These are phyloP conservation scores for Agrochola lychnidis DNA, from an alignment of 2,888 invertebrate genomes.

Conservation along the genomic window DNA sequence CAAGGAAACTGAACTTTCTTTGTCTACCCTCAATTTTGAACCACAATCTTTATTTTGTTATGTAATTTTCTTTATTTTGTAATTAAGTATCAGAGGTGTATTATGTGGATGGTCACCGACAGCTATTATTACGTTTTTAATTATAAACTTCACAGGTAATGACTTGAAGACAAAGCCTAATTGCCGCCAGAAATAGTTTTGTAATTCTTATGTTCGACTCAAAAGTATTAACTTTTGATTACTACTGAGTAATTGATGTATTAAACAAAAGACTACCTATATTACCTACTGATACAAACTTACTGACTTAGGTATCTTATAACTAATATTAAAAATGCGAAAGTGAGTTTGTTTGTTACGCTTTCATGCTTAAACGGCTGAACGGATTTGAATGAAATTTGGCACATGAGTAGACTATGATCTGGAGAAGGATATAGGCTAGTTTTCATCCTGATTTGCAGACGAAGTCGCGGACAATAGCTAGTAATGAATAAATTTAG, in stretches of 20 bases:
- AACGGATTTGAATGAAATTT: too few relatives aligned
- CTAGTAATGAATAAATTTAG: background rate
- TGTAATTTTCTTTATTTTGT: background rate
- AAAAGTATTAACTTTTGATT: background rate
- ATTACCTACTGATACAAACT: background rate
- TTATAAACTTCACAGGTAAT: constrained; percentile 13
- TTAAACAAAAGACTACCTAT: background rate
- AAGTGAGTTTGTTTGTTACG: too few relatives aligned
- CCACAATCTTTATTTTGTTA: background rate
- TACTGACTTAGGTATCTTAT: background rate
- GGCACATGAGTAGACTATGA: too few relatives aligned
- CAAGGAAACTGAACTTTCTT: constrained; percentile 20
- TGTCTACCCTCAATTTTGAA: constrained; percentile 21
- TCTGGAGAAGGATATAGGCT: too few relatives aligned
- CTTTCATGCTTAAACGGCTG: too few relatives aligned
- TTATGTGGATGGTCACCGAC: background rate
- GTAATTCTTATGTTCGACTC: background rate
- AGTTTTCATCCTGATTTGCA: too few relatives aligned
- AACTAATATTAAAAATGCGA: too few relatives aligned
- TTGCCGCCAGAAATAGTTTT: constrained; percentile 17
- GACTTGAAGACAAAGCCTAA: constrained; percentile 13
- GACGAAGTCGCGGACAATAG: too few relatives aligned
- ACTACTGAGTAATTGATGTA: background rate
- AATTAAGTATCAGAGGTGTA: background rate
- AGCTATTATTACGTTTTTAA: constrained; percentile 11